phyloP scores from a whole-genome alignment of 2,797 vertebrate genomes.

The Mormyrus hasselquistii region DNA sequence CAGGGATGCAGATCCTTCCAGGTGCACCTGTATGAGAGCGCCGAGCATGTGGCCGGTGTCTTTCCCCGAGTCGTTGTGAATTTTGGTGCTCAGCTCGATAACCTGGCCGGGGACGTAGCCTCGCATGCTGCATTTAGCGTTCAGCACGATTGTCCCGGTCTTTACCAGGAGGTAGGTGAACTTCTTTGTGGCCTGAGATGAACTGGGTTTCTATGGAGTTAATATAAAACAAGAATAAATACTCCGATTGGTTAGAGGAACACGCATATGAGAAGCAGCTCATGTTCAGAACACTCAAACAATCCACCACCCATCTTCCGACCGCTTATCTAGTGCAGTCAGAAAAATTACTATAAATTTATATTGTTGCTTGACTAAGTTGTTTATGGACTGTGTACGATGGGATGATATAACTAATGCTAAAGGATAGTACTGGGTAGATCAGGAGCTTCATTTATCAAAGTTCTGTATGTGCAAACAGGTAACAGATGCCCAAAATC shows the following conservation, averaged over 20 bases:
- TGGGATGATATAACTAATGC: background rate
- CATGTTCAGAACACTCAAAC: background rate
- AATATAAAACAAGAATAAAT: background rate
- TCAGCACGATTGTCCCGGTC: conserved; percentile 75
- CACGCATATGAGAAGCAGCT: background rate
- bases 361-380: background rate
- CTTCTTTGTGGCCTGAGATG: conserved; percentile 72
- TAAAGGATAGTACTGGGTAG: background rate
- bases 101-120: conserved; percentile 83
- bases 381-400: background rate
- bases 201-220: conserved; percentile 65
- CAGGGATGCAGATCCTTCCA: background rate
- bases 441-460: background rate
- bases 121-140: conserved; percentile 69
- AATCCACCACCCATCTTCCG: background rate
- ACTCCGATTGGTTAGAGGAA: background rate
- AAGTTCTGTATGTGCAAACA: background rate
- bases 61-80: conserved; percentile 86
- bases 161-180: conserved; percentile 91
- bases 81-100: conserved; percentile 70
- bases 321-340: background rate
- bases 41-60: conserved; percentile 75
- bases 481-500: background rate
- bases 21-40: conserved; percentile 80
- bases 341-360: background rate